These are phyloP conservation scores for Oasisia sp. DNA, from an alignment of 2,888 invertebrate species.

Conservation along the genomic window DNA sequence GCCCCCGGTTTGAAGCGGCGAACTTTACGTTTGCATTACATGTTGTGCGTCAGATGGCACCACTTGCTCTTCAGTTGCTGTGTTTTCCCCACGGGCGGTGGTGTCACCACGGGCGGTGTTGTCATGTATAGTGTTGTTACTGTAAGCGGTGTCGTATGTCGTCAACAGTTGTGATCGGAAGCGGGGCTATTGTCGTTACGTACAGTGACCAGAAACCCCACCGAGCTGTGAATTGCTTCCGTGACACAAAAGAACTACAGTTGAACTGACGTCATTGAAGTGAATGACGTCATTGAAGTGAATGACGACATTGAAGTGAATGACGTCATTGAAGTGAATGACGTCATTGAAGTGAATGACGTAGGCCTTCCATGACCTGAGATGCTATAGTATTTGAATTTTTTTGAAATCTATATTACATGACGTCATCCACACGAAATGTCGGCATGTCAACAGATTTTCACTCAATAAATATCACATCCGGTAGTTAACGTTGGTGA, in stretches of 20 bases:
- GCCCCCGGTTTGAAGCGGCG: too few relatives aligned
- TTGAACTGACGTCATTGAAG: neutral
- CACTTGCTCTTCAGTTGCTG: too few relatives aligned
- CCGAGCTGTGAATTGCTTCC: neutral
- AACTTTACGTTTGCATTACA: neutral
- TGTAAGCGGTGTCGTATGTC: neutral
- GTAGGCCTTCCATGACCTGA: too few relatives aligned
- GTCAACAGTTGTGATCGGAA: neutral
- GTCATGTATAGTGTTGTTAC: conserved; percentile 14
- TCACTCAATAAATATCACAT: too few relatives aligned
- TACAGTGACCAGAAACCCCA: conserved; percentile 6
- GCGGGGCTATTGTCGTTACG: conserved; percentile 7
- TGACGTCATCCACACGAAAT: neutral
- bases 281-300: conserved; percentile 23
- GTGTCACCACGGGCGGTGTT: neutral
- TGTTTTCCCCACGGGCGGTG: too few relatives aligned
- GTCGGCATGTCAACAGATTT: too few relatives aligned
- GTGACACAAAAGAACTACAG: neutral
- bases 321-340: conserved; percentile 14
- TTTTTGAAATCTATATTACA: neutral
- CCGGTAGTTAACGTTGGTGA: too few relatives aligned
- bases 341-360: neutral
- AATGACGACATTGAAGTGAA: too few relatives aligned
- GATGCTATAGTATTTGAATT: too few relatives aligned
- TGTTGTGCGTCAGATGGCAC: neutral